A percentile compares a stretch with the other conserved stretches of the same genome.
Conservation (phyloP, 92 coral and sea anemone species). For the Paragorgia papillata region DNA sequence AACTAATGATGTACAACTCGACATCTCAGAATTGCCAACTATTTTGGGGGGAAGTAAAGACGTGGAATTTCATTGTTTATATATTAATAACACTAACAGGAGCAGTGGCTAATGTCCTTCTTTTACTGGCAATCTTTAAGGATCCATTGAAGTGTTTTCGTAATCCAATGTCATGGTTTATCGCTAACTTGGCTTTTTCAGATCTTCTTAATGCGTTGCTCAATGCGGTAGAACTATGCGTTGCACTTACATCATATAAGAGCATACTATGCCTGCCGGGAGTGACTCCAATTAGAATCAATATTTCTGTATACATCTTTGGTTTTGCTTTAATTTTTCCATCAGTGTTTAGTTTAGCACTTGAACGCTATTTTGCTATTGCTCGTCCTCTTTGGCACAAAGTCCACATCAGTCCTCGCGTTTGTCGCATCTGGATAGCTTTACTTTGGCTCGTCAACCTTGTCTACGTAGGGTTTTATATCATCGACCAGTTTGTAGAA, state of each 20-base stretch:
- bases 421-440: neutral
- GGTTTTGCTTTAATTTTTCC: neutral
- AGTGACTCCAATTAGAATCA: neutral
- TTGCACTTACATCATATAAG: neutral
- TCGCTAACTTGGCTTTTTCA: slow-evolving; percentile 9
- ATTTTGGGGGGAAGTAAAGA: neutral
- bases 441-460: neutral
- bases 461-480: neutral
- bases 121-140: neutral
- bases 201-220: neutral
- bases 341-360: neutral
- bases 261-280: neutral
- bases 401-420: neutral
- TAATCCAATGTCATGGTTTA: neutral
- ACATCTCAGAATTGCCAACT: too few species aligned
- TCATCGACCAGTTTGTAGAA: neutral
- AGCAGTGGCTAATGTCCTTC: slow-evolving; percentile 1
- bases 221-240: neutral
- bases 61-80: slow-evolving; percentile 15
- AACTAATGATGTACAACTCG: too few species aligned
- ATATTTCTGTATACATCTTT: neutral
- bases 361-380: slow-evolving; percentile 6
- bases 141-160: slow-evolving; percentile 27
- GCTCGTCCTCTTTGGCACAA: slow-evolving; percentile 22
- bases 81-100: neutral